Conservation (phyloP, 1,140 invertebrate species). For the Drosophila prosaltans region DNA sequence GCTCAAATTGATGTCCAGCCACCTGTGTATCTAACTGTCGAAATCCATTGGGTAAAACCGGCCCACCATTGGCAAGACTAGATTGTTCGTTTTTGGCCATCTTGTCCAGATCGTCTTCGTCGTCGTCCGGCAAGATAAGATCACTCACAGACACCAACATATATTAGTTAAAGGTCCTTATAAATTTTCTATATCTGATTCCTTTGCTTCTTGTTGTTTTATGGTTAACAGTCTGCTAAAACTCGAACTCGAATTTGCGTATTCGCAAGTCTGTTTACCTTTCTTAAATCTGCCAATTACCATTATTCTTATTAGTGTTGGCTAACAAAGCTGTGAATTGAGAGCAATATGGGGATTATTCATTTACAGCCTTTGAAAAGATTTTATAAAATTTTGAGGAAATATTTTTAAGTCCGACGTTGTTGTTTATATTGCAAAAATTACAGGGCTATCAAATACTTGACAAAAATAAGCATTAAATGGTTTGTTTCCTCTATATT, state of each 20-base stretch:
- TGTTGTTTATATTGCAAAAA: too few relatives aligned
- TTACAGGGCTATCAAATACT: too few relatives aligned
- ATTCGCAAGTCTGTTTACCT: background rate
- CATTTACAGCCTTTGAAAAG: too few relatives aligned
- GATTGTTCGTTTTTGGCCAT: slow-evolving; percentile 65
- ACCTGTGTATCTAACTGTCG: slow-evolving; percentile 86
- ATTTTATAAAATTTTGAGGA: too few relatives aligned
- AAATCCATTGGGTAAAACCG: slow-evolving; percentile 65
- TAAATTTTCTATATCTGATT: background rate
- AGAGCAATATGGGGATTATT: too few relatives aligned
- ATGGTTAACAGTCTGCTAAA: background rate
- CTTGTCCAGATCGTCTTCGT: slow-evolving; percentile 13
- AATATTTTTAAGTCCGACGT: too few relatives aligned
- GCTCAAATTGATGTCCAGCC: slow-evolving; percentile 87
- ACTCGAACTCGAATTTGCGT: background rate
- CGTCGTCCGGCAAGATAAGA: slow-evolving; percentile 16
- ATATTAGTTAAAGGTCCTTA: background rate
- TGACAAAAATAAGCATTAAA: too few relatives aligned
- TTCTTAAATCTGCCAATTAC: background rate
- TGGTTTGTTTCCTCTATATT: too few relatives aligned
- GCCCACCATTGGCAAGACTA: slow-evolving; percentile 24
- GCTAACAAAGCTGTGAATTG: background rate
- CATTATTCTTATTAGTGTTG: background rate
- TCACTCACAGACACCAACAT: slow-evolving; percentile 2
- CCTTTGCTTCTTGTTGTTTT: background rate